These are phyloP conservation scores for Biston betularia DNA, from an alignment of 2,888 invertebrate species.

Conservation along the genomic window DNA sequence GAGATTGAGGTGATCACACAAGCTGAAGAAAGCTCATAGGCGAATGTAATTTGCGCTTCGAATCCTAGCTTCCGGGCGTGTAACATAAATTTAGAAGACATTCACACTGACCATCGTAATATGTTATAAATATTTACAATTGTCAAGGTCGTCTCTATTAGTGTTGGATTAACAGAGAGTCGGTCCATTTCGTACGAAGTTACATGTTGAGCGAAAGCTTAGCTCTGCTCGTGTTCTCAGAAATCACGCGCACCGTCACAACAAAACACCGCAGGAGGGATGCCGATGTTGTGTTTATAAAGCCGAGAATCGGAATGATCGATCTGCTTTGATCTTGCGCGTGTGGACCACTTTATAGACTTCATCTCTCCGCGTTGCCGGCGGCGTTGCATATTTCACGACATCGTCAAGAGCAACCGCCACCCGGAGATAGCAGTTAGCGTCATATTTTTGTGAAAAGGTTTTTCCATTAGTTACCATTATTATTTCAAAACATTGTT, in stretches of 20 bases:
- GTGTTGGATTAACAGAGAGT: conserved; percentile 60
- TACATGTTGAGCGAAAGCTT: conserved; percentile 43
- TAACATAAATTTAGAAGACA: conserved; percentile 69
- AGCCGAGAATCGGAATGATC: conserved; percentile 50
- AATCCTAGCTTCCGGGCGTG: conserved; percentile 39
- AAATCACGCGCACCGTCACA: conserved; percentile 40
- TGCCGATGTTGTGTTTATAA: conserved; percentile 54
- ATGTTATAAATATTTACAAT: conserved; percentile 72
- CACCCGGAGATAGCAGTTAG: conserved; percentile 21
- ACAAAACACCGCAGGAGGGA: conserved; percentile 36
- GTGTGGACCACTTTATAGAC: conserved; percentile 44
- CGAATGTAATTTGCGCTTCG: conserved; percentile 1
- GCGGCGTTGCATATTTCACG: background rate
- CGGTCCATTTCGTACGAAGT: conserved; percentile 50
- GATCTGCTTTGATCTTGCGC: conserved; percentile 56
- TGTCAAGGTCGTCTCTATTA: conserved; percentile 72
- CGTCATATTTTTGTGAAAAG: conserved; percentile 13
- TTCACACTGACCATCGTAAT: conserved; percentile 74
- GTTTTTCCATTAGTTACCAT: conserved; percentile 4
- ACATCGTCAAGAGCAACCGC: conserved; percentile 8
- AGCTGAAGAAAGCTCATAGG: background rate
- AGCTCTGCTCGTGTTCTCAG: conserved; percentile 52
- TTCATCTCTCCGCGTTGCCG: conserved; percentile 10
- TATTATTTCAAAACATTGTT: background rate
- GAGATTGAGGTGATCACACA: background rate